Evolutionary conservation across 1,140 invertebrate genomes (phyloP).

Genomic region (Hesperophylax magnus): DNA sequence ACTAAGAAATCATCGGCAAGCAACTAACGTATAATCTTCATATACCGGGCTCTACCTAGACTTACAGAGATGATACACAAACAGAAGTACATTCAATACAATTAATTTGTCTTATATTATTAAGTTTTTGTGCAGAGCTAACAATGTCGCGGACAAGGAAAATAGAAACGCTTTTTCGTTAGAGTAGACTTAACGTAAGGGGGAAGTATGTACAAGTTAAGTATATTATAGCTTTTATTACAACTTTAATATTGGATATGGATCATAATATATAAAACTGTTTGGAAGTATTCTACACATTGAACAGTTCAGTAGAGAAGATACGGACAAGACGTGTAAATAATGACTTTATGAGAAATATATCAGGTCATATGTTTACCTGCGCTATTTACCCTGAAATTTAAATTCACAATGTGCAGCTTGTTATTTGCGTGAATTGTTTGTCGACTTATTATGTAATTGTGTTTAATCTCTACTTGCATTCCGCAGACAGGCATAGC

Average conservation of each 20-base stretch:
- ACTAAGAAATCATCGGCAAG: slow-evolving; percentile 32
- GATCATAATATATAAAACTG: slow-evolving; percentile 36
- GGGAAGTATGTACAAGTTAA: slow-evolving; percentile 7
- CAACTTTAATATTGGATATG: slow-evolving; percentile 20
- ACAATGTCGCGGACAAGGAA: slow-evolving; percentile 11
- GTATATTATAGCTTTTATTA: neutral
- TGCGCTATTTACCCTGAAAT: slow-evolving; percentile 55
- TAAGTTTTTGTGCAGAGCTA: slow-evolving; percentile 23
- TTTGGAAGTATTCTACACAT: slow-evolving; percentile 16
- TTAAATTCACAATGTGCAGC: slow-evolving; percentile 51
- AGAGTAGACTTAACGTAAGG: neutral
- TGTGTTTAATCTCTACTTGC: neutral
- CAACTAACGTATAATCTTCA: slow-evolving; percentile 2
- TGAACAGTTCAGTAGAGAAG: slow-evolving; percentile 25
- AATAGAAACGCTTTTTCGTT: slow-evolving; percentile 4
- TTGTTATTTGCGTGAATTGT: slow-evolving; percentile 15
- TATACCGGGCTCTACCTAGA: slow-evolving; percentile 2
- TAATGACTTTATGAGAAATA: slow-evolving; percentile 34
- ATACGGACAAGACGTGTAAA: slow-evolving; percentile 13
- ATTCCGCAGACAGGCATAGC: neutral
- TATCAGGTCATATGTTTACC: slow-evolving; percentile 33
- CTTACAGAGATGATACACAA: slow-evolving; percentile 4
- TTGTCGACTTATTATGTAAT: neutral
- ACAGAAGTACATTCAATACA: slow-evolving; percentile 19
- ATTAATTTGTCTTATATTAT: slow-evolving; percentile 16